phyloP scores from a whole-genome alignment of 2,888 invertebrate species.

The Lycia hirtaria region DNA sequence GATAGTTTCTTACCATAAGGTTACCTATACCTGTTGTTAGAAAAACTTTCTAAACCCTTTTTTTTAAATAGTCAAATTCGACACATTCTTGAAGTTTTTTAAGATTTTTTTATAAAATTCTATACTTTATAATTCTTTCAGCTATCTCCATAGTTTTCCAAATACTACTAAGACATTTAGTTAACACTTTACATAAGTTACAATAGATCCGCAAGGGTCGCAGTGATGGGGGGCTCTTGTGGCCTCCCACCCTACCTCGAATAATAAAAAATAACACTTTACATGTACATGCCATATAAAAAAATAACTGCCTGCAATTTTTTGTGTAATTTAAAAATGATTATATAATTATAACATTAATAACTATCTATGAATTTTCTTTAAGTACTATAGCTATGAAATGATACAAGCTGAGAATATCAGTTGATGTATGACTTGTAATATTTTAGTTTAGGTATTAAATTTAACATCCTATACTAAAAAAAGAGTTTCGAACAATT shows the following conservation, averaged over 20 bases:
- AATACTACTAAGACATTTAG: too few relatives aligned
- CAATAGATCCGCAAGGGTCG: too few relatives aligned
- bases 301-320: too few relatives aligned
- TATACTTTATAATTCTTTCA: background rate
- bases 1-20: too few relatives aligned
- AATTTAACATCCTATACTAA: background rate
- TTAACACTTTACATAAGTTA: too few relatives aligned
- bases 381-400: background rate
- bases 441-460: background rate
- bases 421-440: constrained; percentile 8
- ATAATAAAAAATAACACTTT: too few relatives aligned
- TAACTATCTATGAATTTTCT: background rate
- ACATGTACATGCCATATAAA: too few relatives aligned
- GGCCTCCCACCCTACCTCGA: too few relatives aligned
- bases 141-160: background rate
- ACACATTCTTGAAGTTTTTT: background rate
- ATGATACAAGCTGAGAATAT: background rate
- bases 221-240: too few relatives aligned
- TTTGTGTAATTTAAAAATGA: too few relatives aligned
- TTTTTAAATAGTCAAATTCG: background rate
- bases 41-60: constrained; percentile 1
- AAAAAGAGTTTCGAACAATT: background rate
- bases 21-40: background rate
- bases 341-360: too few relatives aligned
- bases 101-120: background rate